Evolutionary conservation across 2,113 vertebrate genomes (phyloP), one percentile per base, ranked within the genome.

Genomic region (Tychaedon coryphoeus): DNA sequence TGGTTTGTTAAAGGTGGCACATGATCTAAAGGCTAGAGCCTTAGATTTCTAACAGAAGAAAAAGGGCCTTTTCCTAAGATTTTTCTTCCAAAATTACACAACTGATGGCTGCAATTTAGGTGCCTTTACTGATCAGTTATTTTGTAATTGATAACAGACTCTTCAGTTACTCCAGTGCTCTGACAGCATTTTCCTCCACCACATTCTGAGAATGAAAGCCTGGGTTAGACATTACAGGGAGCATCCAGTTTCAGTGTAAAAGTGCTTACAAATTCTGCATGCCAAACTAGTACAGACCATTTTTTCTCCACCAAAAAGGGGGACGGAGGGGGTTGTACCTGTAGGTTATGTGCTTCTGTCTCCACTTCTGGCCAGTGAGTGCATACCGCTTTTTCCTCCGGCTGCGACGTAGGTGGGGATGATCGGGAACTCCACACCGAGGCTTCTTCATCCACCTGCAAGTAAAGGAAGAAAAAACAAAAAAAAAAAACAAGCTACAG

Each of bases 381-480:
- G 99, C 99, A n/a, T 99, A 99, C 43, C 99, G 99, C 95, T 99
- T 99, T 90, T 99, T 99, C 97, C 99, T 98, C 92, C 98, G 98
- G 80, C 98, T 98, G 10, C 95, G 98, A 95, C 98, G 99, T 90
- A 98, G 96, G 96, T 99, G 98, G 38, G 99, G 99, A 78, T 99
- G 99, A 78, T 99, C 99, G 3, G 99, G 99, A 85, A 99, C 99
- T 29, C 99, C 99, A 79, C 99, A 99, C 23, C 99, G 99, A 93
- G 99, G 99, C 62, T 98, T 99, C 96, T 98, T 98, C 99, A 99
- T 99, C 99, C 99, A 99, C 96, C 99, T 99, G 74, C 24, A 92
- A 77, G 24, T 9, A 22, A 70, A 90, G 58, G 62, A 8, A 42
- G 16, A 51, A 51, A 51, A 47, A 18, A 51, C 17, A 28, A 51